Evolutionary conservation across 2,113 vertebrate species (phyloP), one percentile per base, ranked within the genome.

Genomic region (Dermatemys mawii): DNA sequence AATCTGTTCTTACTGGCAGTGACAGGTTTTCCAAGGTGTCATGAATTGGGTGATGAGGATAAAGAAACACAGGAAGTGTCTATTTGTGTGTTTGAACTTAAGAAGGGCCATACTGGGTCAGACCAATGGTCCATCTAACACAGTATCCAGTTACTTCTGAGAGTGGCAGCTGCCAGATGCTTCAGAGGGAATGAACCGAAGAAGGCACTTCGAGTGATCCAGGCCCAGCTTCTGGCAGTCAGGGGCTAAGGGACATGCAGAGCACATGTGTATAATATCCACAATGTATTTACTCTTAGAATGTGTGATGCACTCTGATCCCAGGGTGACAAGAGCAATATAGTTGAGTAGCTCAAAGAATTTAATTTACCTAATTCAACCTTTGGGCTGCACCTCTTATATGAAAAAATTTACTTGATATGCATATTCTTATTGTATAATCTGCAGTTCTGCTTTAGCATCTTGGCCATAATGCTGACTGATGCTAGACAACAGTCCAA

Each of bases 301-400:
- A 50, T 8, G 8, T 41, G n/a, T 27, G 80, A 67, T 27, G 17
- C 10, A 54, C 1, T 48, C 21, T 7, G 0, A 11, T 5, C 35
- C 22, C 27, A 73, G 26, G 9, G 32, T 67, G 81, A 78, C 4
- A 87, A 90, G 24, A 3, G 8, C 90, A 87, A 35, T 16, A 35
- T 5, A 87, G 38, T 4, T 78, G 13, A 24, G 1, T 1, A 46
- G 78, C 11, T 29, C 35, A 49, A 82, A 82, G 10, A 92, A 92
- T 51, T 82, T 84, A 24, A 73, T 49, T 29, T 27, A 0, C 5
- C 2, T 5, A 92, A 70, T 46, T n/a, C 8, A 63, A 80, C 14
- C 48, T 53, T 81, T 51, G 46, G 48, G 54, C 26, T 81, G 32
- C 46, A 46, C 6, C 3, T 49, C 11, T 53, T 76, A 2, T 17